phyloP scores from a whole-genome alignment of 2,797 vertebrate genomes.

The Liasis olivaceus region DNA sequence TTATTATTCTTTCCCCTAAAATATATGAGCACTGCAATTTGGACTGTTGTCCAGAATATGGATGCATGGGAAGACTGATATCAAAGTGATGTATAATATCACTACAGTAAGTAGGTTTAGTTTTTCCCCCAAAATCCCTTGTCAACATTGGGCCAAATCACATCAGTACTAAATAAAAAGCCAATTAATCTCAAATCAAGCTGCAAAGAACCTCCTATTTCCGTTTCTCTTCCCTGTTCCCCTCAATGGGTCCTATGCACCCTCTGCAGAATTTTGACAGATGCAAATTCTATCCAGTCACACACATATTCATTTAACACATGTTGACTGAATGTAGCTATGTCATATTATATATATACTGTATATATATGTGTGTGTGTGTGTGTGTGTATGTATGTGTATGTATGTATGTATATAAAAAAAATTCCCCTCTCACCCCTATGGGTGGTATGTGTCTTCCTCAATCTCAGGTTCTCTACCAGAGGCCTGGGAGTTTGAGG shows the following conservation, averaged over 20 bases:
- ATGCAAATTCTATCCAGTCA: neutral
- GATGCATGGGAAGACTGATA: neutral
- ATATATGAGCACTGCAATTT: neutral
- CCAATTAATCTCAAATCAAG: neutral
- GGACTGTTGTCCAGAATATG: neutral
- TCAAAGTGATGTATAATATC: neutral
- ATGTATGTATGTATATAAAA: too few relatives aligned
- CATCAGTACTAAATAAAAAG: neutral
- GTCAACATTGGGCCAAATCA: neutral
- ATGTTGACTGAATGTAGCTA: neutral
- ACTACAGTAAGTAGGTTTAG: neutral
- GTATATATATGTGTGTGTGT: too few relatives aligned
- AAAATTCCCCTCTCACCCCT: too few relatives aligned
- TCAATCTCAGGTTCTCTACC: too few relatives aligned
- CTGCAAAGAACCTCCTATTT: neutral
- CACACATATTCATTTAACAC: neutral
- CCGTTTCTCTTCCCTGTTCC: neutral
- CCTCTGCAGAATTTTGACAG: neutral
- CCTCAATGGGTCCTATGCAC: neutral
- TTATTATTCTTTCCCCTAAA: neutral
- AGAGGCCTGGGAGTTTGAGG: too few relatives aligned
- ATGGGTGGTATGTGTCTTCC: too few relatives aligned
- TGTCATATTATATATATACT: too few relatives aligned
- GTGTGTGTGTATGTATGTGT: too few relatives aligned
- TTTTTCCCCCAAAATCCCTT: accelerated